phyloP scores from a whole-genome alignment of 2,888 invertebrate genomes.

The Drosophila acutilabella region DNA sequence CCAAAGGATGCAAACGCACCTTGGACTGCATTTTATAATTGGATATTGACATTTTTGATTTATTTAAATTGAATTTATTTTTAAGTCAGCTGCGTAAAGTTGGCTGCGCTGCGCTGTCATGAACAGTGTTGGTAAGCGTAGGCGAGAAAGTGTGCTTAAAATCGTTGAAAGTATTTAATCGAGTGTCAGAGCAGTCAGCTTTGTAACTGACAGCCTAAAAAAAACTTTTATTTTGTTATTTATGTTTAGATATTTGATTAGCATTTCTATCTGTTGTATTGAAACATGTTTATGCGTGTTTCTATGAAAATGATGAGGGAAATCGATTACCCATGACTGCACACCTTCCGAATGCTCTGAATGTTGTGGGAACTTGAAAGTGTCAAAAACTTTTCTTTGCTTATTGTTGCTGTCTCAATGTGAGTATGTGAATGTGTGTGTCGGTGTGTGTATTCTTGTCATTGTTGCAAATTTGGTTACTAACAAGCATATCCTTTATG shows the following conservation, averaged over 20 bases:
- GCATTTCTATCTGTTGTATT: slow-evolving; percentile 10
- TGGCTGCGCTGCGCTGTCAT: slow-evolving; percentile 25
- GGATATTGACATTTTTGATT: slow-evolving; percentile 39
- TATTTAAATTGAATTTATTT: slow-evolving; percentile 1
- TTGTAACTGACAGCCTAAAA: slow-evolving; percentile 1
- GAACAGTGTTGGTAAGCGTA: slow-evolving; percentile 31
- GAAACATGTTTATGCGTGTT: slow-evolving; percentile 8
- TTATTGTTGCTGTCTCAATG: slow-evolving; percentile 3
- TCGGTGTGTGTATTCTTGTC: slow-evolving; percentile 21
- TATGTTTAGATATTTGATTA: slow-evolving; percentile 13
- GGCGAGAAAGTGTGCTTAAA: neutral
- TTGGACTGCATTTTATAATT: slow-evolving; percentile 47
- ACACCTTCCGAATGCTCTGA: slow-evolving; percentile 19
- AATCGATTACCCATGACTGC: slow-evolving; percentile 40
- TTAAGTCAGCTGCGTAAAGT: slow-evolving; percentile 20
- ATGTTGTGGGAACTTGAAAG: slow-evolving; percentile 43
- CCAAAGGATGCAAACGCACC: slow-evolving; percentile 59
- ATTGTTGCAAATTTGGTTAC: slow-evolving; percentile 59
- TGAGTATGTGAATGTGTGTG: slow-evolving; percentile 16
- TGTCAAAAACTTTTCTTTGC: slow-evolving; percentile 41
- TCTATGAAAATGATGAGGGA: slow-evolving; percentile 20
- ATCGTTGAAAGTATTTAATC: neutral
- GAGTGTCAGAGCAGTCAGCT: slow-evolving; percentile 28
- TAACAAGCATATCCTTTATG: slow-evolving; percentile 68
- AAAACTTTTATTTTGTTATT: neutral